phyloP scores from a whole-genome alignment of 1,140 invertebrate genomes.

The Prorops nasuta region DNA sequence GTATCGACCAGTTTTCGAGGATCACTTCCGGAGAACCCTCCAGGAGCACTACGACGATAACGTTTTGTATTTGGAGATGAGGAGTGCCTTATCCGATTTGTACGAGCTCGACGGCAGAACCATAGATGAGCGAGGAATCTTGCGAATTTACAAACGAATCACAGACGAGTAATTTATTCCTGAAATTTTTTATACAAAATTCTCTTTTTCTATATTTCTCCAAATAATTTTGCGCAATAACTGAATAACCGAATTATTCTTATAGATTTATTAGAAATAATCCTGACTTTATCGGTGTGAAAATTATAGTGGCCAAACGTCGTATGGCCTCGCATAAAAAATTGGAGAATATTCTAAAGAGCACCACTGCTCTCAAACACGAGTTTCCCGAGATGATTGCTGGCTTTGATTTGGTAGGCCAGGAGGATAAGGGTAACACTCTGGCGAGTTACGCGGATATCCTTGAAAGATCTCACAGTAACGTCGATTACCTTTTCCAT shows the following conservation, averaged over 20 bases:
- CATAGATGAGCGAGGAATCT: background rate
- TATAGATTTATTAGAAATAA: slow-evolving; percentile 50
- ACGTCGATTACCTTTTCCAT: slow-evolving; percentile 70
- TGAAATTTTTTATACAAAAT: background rate
- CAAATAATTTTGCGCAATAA: background rate
- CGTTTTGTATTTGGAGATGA: slow-evolving; percentile 71
- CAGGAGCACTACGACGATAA: slow-evolving; percentile 69
- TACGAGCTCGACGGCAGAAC: background rate
- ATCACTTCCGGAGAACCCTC: slow-evolving; percentile 68
- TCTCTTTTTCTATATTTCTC: slow-evolving; percentile 35
- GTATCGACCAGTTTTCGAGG: slow-evolving; percentile 67
- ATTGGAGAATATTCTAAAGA: slow-evolving; percentile 52
- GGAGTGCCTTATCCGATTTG: slow-evolving; percentile 26
- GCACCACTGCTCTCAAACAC: slow-evolving; percentile 45
- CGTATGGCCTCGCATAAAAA: slow-evolving; percentile 45
- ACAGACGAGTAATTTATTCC: background rate
- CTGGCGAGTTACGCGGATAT: slow-evolving; percentile 46
- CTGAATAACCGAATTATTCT: background rate
- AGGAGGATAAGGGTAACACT: slow-evolving; percentile 51
- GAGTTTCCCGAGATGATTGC: slow-evolving; percentile 60
- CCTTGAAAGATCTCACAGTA: slow-evolving; percentile 47
- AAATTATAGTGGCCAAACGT: slow-evolving; percentile 64
- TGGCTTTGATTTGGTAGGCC: slow-evolving; percentile 59
- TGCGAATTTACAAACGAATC: background rate
- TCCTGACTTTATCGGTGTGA: slow-evolving; percentile 64